phyloP scores from a whole-genome alignment of 2,113 vertebrate species.

The Gymnocephalus cernua region DNA sequence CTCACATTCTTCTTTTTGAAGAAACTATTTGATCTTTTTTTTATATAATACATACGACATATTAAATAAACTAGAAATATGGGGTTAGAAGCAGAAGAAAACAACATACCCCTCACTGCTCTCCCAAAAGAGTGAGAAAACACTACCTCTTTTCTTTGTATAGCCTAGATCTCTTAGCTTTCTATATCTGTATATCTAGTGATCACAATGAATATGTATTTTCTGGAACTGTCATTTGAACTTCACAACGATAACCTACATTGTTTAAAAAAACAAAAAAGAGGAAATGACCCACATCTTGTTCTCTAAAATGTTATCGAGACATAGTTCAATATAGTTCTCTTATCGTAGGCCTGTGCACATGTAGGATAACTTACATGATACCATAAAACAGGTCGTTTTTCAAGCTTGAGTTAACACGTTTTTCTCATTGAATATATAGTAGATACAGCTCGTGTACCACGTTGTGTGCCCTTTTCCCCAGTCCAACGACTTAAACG shows the following conservation, averaged over 20 bases:
- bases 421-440: not conserved
- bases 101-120: not conserved
- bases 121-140: not conserved
- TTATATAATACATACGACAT: too few species aligned
- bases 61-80: not conserved
- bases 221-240: not conserved
- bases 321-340: too few species aligned
- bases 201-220: not conserved
- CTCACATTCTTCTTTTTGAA: not conserved
- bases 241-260: not conserved
- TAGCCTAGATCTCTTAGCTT: too few species aligned
- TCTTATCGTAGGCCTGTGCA: accelerated
- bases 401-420: not conserved
- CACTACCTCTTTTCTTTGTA: not conserved
- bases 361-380: too few species aligned
- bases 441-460: too few species aligned
- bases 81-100: not conserved
- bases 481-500: too few species aligned
- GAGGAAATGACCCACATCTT: conserved; percentile 12
- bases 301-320: not conserved
- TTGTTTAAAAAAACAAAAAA: conserved; percentile 1
- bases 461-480: not conserved
- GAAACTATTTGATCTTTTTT: not conserved
- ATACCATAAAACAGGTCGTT: too few species aligned
- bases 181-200: not conserved